These are phyloP conservation scores for Psittacara wagleri DNA, from an alignment of 2,113 vertebrate genomes.

Conservation along the genomic window DNA sequence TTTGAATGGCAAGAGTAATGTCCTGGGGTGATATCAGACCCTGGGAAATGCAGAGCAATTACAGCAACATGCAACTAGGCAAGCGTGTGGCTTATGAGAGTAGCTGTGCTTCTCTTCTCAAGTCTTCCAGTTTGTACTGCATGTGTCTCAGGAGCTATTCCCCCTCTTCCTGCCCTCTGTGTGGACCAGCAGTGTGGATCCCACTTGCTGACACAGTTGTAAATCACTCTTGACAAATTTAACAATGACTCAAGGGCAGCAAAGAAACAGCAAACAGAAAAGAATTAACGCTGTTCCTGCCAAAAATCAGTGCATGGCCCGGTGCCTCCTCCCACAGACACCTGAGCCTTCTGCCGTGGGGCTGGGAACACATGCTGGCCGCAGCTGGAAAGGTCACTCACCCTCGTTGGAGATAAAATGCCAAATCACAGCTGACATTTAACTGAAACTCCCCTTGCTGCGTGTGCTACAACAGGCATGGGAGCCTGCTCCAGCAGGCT, in stretches of 20 bases:
- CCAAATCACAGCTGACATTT: background rate
- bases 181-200: background rate
- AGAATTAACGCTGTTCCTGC: background rate
- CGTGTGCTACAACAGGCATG: background rate
- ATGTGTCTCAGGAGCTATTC: background rate
- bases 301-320: rapidly evolving
- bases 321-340: background rate
- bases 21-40: background rate
- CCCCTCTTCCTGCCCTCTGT: background rate
- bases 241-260: background rate
- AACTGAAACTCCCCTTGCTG: background rate
- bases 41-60: background rate
- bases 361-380: rapidly evolving
- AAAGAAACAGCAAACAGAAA: background rate
- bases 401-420: background rate
- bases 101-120: background rate
- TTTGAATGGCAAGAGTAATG: background rate
- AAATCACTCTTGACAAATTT: conserved; percentile 29
- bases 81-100: background rate
- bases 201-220: background rate
- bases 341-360: rapidly evolving
- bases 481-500: background rate
- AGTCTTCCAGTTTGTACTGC: rapidly evolving
- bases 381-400: background rate
- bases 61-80: background rate